phyloP scores from a whole-genome alignment of 2,797 vertebrate genomes.

The Aplochiton taeniatus region DNA sequence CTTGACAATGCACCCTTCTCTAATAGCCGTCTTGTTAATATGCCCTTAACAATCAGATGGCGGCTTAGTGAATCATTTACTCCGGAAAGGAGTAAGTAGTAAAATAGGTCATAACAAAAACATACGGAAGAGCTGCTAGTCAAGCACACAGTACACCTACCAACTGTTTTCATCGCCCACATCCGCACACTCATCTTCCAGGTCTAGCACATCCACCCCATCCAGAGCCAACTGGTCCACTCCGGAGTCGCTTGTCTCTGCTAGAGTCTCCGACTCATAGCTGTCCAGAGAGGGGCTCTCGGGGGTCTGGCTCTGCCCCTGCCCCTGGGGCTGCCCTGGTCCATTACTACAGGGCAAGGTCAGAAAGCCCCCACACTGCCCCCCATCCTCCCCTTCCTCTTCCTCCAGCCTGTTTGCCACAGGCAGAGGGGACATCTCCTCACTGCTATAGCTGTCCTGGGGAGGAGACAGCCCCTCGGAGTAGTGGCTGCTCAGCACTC shows the following conservation, averaged over 20 bases:
- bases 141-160: conserved; percentile 68
- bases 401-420: conserved; percentile 54
- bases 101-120: not conserved
- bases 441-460: conserved; percentile 63
- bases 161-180: conserved; percentile 85
- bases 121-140: too few relatives aligned
- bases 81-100: not conserved
- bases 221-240: conserved; percentile 78
- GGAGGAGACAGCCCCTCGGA: conserved; percentile 58
- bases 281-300: conserved; percentile 71
- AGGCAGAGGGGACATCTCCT: conserved; percentile 71
- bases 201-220: conserved; percentile 85
- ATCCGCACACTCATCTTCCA: conserved; percentile 80
- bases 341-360: conserved; percentile 59
- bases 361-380: conserved; percentile 53
- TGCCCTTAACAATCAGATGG: too few relatives aligned
- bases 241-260: conserved; percentile 57
- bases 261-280: conserved; percentile 72
- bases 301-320: conserved; percentile 49
- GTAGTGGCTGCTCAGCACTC: conserved; percentile 46
- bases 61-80: too few relatives aligned
- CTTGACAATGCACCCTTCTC: not conserved
- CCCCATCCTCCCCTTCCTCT: conserved; percentile 28
- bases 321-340: conserved; percentile 34
- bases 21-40: too few relatives aligned